Base-by-base conservation (phyloP, 2,888 invertebrate species). In the Melanchra persicariae region DNA sequence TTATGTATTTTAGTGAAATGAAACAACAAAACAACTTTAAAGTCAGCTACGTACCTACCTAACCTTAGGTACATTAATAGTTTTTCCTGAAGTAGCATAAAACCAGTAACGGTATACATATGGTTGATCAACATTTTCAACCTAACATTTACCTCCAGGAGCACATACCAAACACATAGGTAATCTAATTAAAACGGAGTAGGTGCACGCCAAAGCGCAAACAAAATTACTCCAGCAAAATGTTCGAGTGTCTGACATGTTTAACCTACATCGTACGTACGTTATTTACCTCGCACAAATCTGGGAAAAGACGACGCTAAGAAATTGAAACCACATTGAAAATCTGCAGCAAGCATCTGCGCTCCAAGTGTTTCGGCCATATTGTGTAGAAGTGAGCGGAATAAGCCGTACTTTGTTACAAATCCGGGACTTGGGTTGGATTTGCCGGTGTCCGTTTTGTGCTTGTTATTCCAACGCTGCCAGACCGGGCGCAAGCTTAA, bases 371-470 rank as follows among this genome's bases (percentile, higher is more conserved):
- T 91, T 93, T 91, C 87, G 91, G 85, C 86, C 90, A 91, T 92
- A 92, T 92, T 92, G 92, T 90, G 89, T 93, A 90, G 89, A 89
- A 91, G 90, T 90, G 91, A 90, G 88, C 89, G 87, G 87, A 91
- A 90, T 90, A 90, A 93, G 92, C 93, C 91, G 88, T 90, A 92
- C 93, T 94, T 92, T 93, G 92, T 92, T 88, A 93, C 93, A 94
- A 94, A 95, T 94, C 94, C 93, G 88, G 90, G 91, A 89, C 92
- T 92, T 83, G 89, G 90, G 91, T 91, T 90, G 93, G 94, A 94
- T 94, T 94, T 93, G 89, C 91, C 91, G 87, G 92, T 91, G 93
- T 93, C 93, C 93, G 91, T 91, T 92, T 90, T 89, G 90, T 90
- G 91, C 92, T 93, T 93, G 94, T 93, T 94, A 94, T 94, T 93